These are phyloP conservation scores for Scaptomyza hsui DNA, from an alignment of 1,140 invertebrate species.

Conservation along the genomic window DNA sequence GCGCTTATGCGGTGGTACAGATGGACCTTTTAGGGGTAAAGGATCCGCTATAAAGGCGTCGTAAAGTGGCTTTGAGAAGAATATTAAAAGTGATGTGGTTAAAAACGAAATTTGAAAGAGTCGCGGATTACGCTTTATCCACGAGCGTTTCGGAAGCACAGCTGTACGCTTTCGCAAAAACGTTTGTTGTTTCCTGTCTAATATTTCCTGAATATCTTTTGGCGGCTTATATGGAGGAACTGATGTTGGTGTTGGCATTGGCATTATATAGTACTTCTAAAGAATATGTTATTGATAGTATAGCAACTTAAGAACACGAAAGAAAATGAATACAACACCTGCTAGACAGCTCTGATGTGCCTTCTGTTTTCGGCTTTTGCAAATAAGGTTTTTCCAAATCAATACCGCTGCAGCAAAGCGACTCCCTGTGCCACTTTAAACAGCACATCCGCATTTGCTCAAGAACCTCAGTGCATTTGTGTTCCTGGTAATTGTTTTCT, in stretches of 20 bases:
- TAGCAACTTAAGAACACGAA: not conserved
- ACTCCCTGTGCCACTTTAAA: slow-evolving; percentile 86
- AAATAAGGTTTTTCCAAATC: slow-evolving; percentile 85
- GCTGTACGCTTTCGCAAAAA: slow-evolving; percentile 69
- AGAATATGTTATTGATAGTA: not conserved
- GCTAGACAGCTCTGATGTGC: not conserved
- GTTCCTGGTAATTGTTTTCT: slow-evolving; percentile 89
- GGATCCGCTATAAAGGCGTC: slow-evolving; percentile 86
- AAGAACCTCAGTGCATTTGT: slow-evolving; percentile 86
- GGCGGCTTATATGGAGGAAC: slow-evolving; percentile 71
- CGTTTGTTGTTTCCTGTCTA: slow-evolving; percentile 60
- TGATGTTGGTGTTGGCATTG: slow-evolving; percentile 54
- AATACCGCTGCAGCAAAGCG: slow-evolving; percentile 88
- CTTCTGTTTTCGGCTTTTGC: slow-evolving; percentile 12
- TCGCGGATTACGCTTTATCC: slow-evolving; percentile 85
- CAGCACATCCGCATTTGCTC: slow-evolving; percentile 88
- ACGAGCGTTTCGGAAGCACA: slow-evolving; percentile 74
- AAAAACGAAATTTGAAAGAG: slow-evolving; percentile 85
- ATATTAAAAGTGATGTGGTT: slow-evolving; percentile 84
- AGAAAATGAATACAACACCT: not conserved
- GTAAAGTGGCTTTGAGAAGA: slow-evolving; percentile 90
- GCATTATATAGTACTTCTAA: slow-evolving; percentile 68
- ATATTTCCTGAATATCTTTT: slow-evolving; percentile 64
- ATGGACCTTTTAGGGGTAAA: slow-evolving; percentile 43
- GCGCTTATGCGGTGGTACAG: slow-evolving; percentile 82